Evolutionary conservation across 2,113 vertebrate genomes (phyloP).

Genomic region (Paramisgurnus dabryanus): DNA sequence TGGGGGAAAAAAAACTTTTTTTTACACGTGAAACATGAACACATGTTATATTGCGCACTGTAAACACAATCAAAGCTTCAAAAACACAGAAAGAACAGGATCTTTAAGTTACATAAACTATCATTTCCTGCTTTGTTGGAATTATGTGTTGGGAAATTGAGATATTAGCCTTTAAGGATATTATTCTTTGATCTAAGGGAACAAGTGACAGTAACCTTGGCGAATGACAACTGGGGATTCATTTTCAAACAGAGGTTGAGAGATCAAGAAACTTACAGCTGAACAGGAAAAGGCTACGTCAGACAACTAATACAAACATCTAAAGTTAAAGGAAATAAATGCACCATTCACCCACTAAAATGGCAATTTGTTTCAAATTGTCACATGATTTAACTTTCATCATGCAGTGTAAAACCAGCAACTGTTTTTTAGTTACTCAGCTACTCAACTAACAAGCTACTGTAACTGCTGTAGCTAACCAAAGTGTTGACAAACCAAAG

Average conservation of each 20-base stretch:
- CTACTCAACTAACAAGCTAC: not conserved
- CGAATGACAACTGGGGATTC: not conserved
- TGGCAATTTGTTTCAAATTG: not conserved
- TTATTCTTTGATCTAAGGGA: constrained; percentile 8
- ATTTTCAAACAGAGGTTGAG: constrained; percentile 10
- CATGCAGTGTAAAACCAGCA: not conserved
- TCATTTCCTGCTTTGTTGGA: not conserved
- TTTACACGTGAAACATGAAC: too few relatives aligned
- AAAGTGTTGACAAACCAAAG: not conserved
- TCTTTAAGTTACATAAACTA: not conserved
- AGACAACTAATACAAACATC: not conserved
- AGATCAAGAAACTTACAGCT: constrained; percentile 17
- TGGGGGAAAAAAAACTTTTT: too few relatives aligned
- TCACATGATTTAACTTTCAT: too few relatives aligned
- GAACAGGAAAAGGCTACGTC: not conserved
- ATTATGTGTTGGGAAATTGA: too few relatives aligned
- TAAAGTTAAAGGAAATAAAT: not conserved
- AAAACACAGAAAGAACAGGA: too few relatives aligned
- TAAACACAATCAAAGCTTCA: too few relatives aligned
- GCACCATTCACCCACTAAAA: not conserved
- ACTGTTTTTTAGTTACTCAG: not conserved
- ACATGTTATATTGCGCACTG: too few relatives aligned
- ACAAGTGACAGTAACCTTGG: not conserved
- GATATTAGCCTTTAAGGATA: constrained; percentile 4
- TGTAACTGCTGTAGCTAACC: not conserved